phyloP scores from a whole-genome alignment of 2,888 invertebrate species.

The Dicycla oo region DNA sequence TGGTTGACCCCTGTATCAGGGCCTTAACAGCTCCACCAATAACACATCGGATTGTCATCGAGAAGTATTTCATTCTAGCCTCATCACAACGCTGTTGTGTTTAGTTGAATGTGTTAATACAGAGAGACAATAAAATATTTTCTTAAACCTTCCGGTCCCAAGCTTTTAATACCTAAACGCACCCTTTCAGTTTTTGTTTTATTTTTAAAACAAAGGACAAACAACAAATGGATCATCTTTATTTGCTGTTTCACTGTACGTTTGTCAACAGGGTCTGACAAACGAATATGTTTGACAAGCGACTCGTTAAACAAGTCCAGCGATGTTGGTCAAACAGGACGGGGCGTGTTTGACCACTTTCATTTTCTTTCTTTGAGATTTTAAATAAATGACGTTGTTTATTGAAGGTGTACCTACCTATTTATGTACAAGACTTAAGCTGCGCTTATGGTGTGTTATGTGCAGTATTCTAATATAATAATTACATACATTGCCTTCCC shows the following conservation, averaged over 20 bases:
- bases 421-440: neutral
- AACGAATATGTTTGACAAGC: constrained; percentile 42
- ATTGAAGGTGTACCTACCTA: neutral
- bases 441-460: neutral
- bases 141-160: neutral
- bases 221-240: constrained; percentile 50
- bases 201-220: constrained; percentile 29
- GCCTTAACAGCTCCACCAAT: neutral
- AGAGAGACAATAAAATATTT: neutral
- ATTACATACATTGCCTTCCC: neutral
- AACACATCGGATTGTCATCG: neutral
- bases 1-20: neutral
- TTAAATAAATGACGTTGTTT: constrained; percentile 2
- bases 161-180: constrained; percentile 2
- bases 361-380: constrained; percentile 28
- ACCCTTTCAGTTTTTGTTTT: constrained; percentile 14
- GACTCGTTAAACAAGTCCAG: constrained; percentile 41
- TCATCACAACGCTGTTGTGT: neutral
- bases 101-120: neutral
- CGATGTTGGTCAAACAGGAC: constrained; percentile 47
- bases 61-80: neutral
- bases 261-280: constrained; percentile 42
- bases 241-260: constrained; percentile 50
- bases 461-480: neutral
- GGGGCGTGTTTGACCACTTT: constrained; percentile 44